Conservation (phyloP, 2,888 invertebrate genomes). For the Chrysolina americana region DNA sequence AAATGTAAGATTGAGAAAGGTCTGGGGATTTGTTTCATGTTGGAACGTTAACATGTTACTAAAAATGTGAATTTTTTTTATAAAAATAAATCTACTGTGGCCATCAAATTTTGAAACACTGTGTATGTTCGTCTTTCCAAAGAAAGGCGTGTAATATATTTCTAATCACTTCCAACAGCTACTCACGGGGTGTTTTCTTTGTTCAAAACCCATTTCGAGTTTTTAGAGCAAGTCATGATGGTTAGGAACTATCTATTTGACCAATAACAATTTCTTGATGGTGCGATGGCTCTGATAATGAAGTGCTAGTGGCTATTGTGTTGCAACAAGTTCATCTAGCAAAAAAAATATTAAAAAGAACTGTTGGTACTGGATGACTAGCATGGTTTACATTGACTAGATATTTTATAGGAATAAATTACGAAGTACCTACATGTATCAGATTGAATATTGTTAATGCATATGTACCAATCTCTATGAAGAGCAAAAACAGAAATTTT, state of each 20-base stretch:
- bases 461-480: background rate
- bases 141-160: constrained; percentile 1
- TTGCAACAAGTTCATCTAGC: constrained; percentile 44
- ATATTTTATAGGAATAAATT: constrained; percentile 12
- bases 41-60: no score
- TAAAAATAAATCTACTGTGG: no score
- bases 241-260: constrained; percentile 43
- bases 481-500: no score
- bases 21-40: no score
- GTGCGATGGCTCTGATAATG: constrained; percentile 39
- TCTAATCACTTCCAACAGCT: constrained; percentile 6
- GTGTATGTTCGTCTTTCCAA: background rate
- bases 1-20: no score
- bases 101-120: no score
- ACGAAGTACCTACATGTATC: background rate
- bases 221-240: constrained; percentile 38
- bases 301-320: constrained; percentile 38
- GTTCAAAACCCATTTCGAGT: constrained; percentile 40
- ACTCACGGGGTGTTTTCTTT: constrained; percentile 36
- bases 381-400: constrained; percentile 16
- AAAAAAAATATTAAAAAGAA: constrained; percentile 30
- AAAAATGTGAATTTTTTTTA: no score
- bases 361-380: constrained; percentile 37
- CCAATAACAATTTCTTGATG: constrained; percentile 44
- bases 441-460: background rate